Evolutionary conservation across 2,113 vertebrate genomes (phyloP).

Genomic region (Cricetomys ansorgei): DNA sequence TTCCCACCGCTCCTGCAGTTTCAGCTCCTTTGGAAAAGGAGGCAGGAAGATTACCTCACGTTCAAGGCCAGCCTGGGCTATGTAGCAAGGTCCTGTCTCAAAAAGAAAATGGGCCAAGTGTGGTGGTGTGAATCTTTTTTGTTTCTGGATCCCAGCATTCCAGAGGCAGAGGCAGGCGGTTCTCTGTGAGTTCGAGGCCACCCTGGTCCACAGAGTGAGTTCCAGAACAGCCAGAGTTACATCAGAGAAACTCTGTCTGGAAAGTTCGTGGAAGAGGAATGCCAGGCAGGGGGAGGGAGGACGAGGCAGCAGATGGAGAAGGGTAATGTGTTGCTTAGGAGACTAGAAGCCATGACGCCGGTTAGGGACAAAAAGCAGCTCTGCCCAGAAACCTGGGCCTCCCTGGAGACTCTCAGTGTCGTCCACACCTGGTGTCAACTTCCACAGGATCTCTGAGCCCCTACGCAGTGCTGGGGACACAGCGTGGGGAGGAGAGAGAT

Average conservation of each 20-base stretch:
- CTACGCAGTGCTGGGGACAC: neutral
- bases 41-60: neutral
- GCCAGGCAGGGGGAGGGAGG: neutral
- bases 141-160: neutral
- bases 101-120: neutral
- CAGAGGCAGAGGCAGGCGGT: neutral
- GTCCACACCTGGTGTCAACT: conserved; percentile 7
- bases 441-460: conserved; percentile 47
- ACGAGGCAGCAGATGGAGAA: neutral
- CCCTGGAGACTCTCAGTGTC: conserved; percentile 50
- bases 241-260: no score
- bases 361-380: neutral
- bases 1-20: neutral
- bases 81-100: neutral
- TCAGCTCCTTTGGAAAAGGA: neutral
- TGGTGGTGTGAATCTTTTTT: neutral
- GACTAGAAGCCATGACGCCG: neutral
- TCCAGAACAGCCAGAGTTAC: no score
- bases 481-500: neutral
- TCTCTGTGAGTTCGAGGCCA: neutral
- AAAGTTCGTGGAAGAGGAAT: neutral
- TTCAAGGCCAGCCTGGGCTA: neutral
- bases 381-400: conserved; percentile 46
- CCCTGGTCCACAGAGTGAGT: no score
- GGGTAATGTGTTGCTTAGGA: neutral